phyloP scores from a whole-genome alignment of 2,888 invertebrate genomes.

The Neria commutata region DNA sequence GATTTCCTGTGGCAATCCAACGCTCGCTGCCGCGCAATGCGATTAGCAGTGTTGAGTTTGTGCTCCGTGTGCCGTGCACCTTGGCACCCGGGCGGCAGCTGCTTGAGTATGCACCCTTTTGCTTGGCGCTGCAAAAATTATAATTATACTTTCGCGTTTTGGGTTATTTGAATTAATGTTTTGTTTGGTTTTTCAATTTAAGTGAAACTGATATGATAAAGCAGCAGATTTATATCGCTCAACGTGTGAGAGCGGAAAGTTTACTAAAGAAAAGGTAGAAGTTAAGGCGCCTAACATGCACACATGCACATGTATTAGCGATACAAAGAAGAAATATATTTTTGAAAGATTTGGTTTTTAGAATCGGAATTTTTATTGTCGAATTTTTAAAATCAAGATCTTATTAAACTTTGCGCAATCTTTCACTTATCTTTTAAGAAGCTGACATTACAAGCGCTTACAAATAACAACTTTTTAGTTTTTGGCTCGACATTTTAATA shows the following conservation, averaged over 20 bases:
- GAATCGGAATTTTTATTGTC: no score
- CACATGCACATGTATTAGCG: no score
- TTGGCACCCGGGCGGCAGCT: constrained; percentile 7
- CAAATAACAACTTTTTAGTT: no score
- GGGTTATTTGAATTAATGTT: constrained; percentile 7
- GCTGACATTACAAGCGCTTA: no score
- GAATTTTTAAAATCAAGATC: no score
- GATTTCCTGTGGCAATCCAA: neutral
- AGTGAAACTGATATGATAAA: constrained; percentile 46
- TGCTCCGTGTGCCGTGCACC: neutral
- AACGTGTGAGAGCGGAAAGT: constrained; percentile 8
- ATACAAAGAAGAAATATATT: no score
- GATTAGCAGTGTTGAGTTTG: neutral
- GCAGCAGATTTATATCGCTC: constrained; percentile 17
- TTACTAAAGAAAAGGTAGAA: no score
- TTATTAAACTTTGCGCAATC: no score
- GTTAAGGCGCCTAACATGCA: no score
- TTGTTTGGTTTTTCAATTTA: constrained; percentile 32
- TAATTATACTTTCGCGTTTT: constrained; percentile 39
- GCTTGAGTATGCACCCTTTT: constrained; percentile 26
- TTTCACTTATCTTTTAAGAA: no score
- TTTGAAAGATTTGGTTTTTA: no score
- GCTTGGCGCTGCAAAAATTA: constrained; percentile 49
- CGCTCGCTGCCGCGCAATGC: neutral
- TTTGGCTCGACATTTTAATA: no score